Base-by-base conservation (phyloP, 2,113 vertebrate species). In the Scortum barcoo region DNA sequence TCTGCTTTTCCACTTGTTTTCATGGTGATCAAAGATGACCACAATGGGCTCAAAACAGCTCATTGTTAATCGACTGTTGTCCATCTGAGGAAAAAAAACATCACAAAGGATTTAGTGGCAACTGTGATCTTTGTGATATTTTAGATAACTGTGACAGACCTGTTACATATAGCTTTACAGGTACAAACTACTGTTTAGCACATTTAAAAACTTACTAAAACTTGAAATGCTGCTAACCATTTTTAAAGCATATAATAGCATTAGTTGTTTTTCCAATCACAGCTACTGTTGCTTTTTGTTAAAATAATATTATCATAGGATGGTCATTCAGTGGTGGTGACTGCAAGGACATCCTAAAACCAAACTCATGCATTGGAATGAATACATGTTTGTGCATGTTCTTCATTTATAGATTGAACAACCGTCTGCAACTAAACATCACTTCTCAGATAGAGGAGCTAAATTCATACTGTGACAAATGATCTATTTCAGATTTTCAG, bases 1-100 rank as follows among this genome's bases (percentile, higher is more conserved):
- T 93, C 95, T 96, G 96, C 94, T 96, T 91, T 97, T 97, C 98
- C 98, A 99, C 82, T 97, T 97, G 94, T 97, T 98, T 89, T 99
- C 98, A 0, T 97, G 97, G 69, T 98, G 97, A 88, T 99, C 97
- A 0, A 97, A 98, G 63, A 99, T 96, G 0, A 96, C 92, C 70
- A 99, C 95, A 11, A 97, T 96, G 0, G 98, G 97, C 36, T 96
- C 95, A 26, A 94, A 91, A 9, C 98, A 99, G 88, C 97, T 97
- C 94, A 97, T 94, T 0, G 96, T 97, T 78, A 99, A 96, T 89
- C 96, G 97, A 69, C 95, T 96, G 93, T 95, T 99, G 91, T 99
- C 98, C 62, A 99, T 95, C 98, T 99, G 77, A 72, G 72, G 44
- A 80, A 75, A 63, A 56, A 69, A 67, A 70, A 10, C 1, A 56